These are phyloP conservation scores for Eupristina koningsbergeri DNA, from an alignment of 1,140 invertebrate species.

Conservation along the genomic window DNA sequence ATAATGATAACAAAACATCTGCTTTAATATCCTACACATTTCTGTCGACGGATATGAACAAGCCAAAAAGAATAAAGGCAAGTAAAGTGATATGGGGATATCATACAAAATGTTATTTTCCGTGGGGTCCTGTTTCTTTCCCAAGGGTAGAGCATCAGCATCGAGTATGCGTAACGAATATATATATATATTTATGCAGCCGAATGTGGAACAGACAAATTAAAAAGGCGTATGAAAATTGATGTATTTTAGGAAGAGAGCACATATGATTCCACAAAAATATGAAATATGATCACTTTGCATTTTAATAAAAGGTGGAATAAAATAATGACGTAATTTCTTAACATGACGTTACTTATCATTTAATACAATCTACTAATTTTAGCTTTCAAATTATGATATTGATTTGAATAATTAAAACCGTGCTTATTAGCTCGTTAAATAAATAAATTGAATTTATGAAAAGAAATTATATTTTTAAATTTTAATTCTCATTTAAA, in stretches of 20 bases:
- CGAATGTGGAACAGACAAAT: conserved; percentile 29
- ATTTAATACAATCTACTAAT: not conserved
- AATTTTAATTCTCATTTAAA: too few species aligned
- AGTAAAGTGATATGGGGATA: conserved; percentile 1
- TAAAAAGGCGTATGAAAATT: conserved; percentile 18
- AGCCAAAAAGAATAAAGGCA: conserved; percentile 25
- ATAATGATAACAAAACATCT: conserved; percentile 27
- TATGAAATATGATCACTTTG: conserved; percentile 13
- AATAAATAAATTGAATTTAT: too few species aligned
- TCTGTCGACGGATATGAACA: conserved; percentile 37
- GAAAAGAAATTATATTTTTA: too few species aligned
- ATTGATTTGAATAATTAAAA: not conserved
- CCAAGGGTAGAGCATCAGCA: not conserved
- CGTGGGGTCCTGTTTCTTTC: conserved; percentile 19
- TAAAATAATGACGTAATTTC: not conserved
- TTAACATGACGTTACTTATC: conserved; percentile 8
- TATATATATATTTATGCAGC: not conserved
- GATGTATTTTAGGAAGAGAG: not conserved
- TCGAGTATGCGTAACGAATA: not conserved
- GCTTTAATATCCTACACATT: conserved; percentile 46
- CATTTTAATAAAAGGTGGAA: conserved; percentile 1
- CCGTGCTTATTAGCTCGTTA: not conserved
- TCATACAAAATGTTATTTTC: conserved; percentile 35
- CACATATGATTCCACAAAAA: conserved; percentile 11
- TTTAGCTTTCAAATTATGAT: not conserved